Percentiles rank a stretch among this genome's conserved stretches.
phyloP scores from a whole-genome alignment of 2,888 invertebrate genomes.

The Terebella lapidaria region DNA sequence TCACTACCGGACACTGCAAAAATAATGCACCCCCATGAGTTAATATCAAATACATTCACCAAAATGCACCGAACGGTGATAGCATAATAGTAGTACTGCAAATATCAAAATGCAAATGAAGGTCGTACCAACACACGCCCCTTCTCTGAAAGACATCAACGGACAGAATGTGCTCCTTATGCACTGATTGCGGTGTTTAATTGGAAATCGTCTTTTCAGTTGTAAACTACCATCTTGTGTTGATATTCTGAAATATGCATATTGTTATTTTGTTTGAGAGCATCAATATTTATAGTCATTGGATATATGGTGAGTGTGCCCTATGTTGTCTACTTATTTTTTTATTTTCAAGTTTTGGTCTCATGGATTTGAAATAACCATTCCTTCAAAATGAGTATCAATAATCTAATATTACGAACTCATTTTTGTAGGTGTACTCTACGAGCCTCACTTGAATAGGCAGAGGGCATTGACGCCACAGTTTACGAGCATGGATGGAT shows the following conservation, averaged over 20 bases:
- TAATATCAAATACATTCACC: background rate
- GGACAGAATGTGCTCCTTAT: slow-evolving; percentile 75
- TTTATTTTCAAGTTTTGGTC: too few species aligned
- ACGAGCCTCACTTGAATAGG: slow-evolving; percentile 61
- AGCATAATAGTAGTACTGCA: too few species aligned
- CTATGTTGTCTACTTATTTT: too few species aligned
- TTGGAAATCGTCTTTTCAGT: slow-evolving; percentile 65
- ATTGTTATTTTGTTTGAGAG: too few species aligned
- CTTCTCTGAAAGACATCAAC: slow-evolving; percentile 73
- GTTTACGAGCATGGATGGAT: slow-evolving; percentile 73
- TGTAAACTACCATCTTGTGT: slow-evolving; percentile 66
- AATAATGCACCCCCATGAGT: too few species aligned
- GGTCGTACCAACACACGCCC: slow-evolving; percentile 68
- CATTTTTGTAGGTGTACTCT: too few species aligned
- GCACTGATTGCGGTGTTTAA: slow-evolving; percentile 61
- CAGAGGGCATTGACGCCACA: slow-evolving; percentile 71
- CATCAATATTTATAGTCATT: too few species aligned
- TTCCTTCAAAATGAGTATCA: too few species aligned
- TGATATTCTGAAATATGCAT: slow-evolving; percentile 60
- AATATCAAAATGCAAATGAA: too few species aligned
- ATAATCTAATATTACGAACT: too few species aligned
- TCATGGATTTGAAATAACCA: too few species aligned
- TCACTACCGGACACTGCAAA: slow-evolving; percentile 68
- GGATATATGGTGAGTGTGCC: too few species aligned
- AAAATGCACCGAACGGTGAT: background rate